Evolutionary conservation across 2,888 invertebrate species (phyloP).

Genomic region (Timema podura): DNA sequence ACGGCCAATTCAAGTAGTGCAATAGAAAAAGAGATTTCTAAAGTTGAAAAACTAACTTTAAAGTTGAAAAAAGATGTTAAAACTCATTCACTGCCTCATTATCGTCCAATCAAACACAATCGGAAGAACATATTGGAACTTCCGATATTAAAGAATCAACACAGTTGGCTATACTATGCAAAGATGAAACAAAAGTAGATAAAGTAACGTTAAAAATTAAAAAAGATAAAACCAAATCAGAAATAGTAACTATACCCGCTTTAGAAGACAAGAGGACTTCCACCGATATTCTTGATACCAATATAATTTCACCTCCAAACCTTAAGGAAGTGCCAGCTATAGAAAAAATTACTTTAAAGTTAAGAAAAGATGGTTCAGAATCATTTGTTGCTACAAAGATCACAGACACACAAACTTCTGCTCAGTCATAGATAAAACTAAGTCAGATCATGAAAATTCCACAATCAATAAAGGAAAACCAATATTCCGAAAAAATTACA

Average conservation of each 20-base stretch:
- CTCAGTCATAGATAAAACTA: background rate
- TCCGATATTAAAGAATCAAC: too few relatives aligned
- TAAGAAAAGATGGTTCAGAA: slow-evolving; percentile 24
- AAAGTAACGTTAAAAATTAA: slow-evolving; percentile 29
- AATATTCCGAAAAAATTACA: slow-evolving; percentile 12
- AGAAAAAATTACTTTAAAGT: slow-evolving; percentile 27
- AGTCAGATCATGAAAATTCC: background rate
- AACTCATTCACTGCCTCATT: too few relatives aligned
- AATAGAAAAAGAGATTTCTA: background rate
- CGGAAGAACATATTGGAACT: too few relatives aligned
- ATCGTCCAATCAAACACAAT: too few relatives aligned
- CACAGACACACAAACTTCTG: background rate
- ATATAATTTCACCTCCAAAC: background rate
- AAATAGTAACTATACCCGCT: background rate
- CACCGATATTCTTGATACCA: too few relatives aligned
- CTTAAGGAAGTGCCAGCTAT: slow-evolving; percentile 20
- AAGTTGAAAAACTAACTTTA: slow-evolving; percentile 19
- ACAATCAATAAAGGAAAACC: slow-evolving; percentile 8
- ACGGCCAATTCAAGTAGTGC: too few relatives aligned
- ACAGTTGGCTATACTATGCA: too few relatives aligned
- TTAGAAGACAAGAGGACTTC: background rate
- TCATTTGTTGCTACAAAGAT: slow-evolving; percentile 18
- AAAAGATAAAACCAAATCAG: slow-evolving; percentile 13
- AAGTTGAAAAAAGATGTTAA: slow-evolving; percentile 17
- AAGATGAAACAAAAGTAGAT: slow-evolving; percentile 23